Conservation (phyloP, 2,113 vertebrate genomes). For the Hypomesus transpacificus region DNA sequence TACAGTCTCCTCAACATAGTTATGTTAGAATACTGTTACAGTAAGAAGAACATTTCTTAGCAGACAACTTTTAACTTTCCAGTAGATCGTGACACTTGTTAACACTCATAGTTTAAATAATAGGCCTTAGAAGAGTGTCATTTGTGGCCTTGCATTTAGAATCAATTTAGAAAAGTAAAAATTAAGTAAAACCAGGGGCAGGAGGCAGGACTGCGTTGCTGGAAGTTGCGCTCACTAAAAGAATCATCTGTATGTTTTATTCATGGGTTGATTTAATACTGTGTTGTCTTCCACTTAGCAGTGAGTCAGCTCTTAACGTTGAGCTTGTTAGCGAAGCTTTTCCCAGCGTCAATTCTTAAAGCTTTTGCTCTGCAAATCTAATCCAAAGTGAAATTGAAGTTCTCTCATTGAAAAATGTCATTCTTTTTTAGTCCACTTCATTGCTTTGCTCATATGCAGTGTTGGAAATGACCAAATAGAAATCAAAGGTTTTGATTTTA, state of each 20-base stretch:
- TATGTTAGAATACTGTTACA: too few relatives aligned
- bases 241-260: constrained; percentile 21
- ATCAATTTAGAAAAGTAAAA: constrained; percentile 70
- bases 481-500: constrained; percentile 1
- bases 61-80: too few relatives aligned
- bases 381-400: neutral
- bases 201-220: constrained; percentile 50
- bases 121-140: constrained; percentile 62
- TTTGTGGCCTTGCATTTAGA: constrained; percentile 70
- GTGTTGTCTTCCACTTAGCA: neutral
- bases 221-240: neutral
- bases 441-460: neutral
- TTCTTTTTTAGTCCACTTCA: too few relatives aligned
- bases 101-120: constrained; percentile 70
- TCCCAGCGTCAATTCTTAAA: constrained; percentile 23
- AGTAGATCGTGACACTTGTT: constrained; percentile 41
- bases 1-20: too few relatives aligned
- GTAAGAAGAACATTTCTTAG: too few relatives aligned
- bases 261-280: constrained; percentile 40
- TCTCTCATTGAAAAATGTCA: too few relatives aligned
- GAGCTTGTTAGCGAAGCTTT: constrained; percentile 19
- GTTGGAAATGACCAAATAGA: neutral
- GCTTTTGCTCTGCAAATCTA: neutral
- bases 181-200: constrained; percentile 65
- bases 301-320: neutral